Percentiles rank a stretch among this genome's conserved stretches.
Conservation (phyloP, 2,888 invertebrate species). For the Pemphredon lugubris region DNA sequence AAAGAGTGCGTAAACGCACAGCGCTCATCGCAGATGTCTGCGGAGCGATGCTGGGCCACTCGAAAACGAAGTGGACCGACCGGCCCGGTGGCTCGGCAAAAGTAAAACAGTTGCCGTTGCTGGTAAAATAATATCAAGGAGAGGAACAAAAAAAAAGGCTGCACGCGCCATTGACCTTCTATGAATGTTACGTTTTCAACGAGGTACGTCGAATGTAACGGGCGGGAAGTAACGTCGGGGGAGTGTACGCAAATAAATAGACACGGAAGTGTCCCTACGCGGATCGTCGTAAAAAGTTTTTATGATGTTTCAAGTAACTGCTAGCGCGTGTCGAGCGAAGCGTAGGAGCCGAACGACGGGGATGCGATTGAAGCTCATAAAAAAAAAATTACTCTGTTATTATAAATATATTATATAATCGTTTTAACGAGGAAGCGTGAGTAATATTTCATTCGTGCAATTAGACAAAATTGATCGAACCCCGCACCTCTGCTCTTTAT, state of each 20-base stretch:
- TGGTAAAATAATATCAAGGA: conserved; percentile 74
- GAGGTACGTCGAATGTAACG: conserved; percentile 32
- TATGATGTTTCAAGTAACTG: no score
- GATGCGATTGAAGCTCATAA: no score
- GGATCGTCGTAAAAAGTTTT: background rate
- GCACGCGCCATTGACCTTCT: conserved; percentile 74
- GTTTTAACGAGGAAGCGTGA: no score
- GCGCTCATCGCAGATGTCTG: conserved; percentile 73
- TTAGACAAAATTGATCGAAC: no score
- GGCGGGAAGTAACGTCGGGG: conserved; percentile 34
- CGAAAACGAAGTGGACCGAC: conserved; percentile 75
- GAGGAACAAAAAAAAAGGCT: conserved; percentile 61
- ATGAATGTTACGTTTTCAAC: conserved; percentile 41
- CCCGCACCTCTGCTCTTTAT: no score
- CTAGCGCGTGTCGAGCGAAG: no score
- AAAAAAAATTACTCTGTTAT: no score
- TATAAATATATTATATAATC: no score
- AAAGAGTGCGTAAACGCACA: background rate
- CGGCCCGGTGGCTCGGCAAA: conserved; percentile 56
- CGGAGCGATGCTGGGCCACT: conserved; percentile 67
- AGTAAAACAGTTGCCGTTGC: conserved; percentile 75
- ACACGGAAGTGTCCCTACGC: conserved; percentile 4
- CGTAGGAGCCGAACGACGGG: no score
- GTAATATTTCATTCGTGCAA: no score
- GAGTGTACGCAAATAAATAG: conserved; percentile 53